Evolutionary conservation across 2,888 invertebrate genomes (phyloP).

Genomic region (Drosophila fulvimacula): DNA sequence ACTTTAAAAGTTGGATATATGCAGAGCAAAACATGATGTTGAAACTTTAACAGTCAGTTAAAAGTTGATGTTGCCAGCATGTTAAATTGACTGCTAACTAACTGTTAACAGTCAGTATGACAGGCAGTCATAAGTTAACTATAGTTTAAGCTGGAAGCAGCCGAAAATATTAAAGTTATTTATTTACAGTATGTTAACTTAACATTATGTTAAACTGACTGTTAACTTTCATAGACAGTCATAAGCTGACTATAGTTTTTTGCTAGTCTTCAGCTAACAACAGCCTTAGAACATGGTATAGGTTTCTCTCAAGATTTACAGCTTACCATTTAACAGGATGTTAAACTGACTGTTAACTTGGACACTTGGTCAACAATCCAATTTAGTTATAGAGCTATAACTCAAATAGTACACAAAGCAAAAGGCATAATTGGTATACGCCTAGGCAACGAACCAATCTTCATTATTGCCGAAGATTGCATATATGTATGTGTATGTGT

Average conservation of each 20-base stretch:
- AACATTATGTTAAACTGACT: neutral
- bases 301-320: accelerated
- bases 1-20: neutral
- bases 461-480: neutral
- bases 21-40: neutral
- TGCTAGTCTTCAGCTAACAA: neutral
- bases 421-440: neutral
- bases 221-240: neutral
- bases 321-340: neutral
- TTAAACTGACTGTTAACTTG: neutral
- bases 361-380: neutral
- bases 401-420: neutral
- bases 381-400: neutral
- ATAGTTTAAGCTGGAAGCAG: too few relatives aligned
- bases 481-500: neutral
- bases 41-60: too few relatives aligned
- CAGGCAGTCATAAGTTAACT: too few relatives aligned
- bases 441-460: neutral
- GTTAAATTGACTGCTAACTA: too few relatives aligned
- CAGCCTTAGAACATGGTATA: neutral
- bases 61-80: too few relatives aligned
- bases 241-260: too few relatives aligned
- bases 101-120: too few relatives aligned
- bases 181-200: neutral
- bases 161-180: too few relatives aligned